Evolutionary conservation across 92 coral and sea anemone genomes (phyloP), one percentile per base, ranked within the genome.

Genomic region (Ricordea florida): DNA sequence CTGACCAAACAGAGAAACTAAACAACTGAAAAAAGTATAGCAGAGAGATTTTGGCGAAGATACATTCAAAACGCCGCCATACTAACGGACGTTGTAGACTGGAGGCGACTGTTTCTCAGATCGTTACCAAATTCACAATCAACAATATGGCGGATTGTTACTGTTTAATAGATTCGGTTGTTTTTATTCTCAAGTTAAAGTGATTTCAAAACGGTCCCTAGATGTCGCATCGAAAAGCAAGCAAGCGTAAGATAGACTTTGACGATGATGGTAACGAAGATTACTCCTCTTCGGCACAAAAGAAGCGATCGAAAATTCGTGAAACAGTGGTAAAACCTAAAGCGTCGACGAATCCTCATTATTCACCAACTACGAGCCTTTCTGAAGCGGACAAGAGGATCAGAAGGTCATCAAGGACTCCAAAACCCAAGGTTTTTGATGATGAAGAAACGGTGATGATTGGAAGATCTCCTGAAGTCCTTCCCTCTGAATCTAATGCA

Each of bases 321-420:
- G 85, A 56, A 16, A n/a, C 14, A n/a, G 45, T 27, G 10, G 2
- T 26, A 49, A 48, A 22, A 7, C 30, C 10, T 34, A 32, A 33
- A 15, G 76, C 51, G n/a, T n/a, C n/a, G n/a, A n/a, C n/a, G n/a
- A n/a, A n/a, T n/a, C n/a, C n/a, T n/a, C n/a, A n/a, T n/a, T n/a
- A n/a, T n/a, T n/a, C n/a, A n/a, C n/a, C n/a, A n/a, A n/a, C n/a
- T n/a, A n/a, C n/a, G n/a, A n/a, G n/a, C n/a, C n/a, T n/a, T n/a
- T n/a, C 37, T 9, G 87, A 57, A 5, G 4, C 65, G 17, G 40
- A 46, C 43, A 44, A 78, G 4, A 44, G 72, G 6, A 81, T 89
- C 3, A 69, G 98, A 71, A 76, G 98, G 43, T 94, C 98, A 11
- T 89, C 94, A 40, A 85, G 98, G 62, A 87, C 93, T 25, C 98